These are phyloP conservation scores for Engystomops pustulosus DNA, from an alignment of 2,113 vertebrate species.

Conservation along the genomic window DNA sequence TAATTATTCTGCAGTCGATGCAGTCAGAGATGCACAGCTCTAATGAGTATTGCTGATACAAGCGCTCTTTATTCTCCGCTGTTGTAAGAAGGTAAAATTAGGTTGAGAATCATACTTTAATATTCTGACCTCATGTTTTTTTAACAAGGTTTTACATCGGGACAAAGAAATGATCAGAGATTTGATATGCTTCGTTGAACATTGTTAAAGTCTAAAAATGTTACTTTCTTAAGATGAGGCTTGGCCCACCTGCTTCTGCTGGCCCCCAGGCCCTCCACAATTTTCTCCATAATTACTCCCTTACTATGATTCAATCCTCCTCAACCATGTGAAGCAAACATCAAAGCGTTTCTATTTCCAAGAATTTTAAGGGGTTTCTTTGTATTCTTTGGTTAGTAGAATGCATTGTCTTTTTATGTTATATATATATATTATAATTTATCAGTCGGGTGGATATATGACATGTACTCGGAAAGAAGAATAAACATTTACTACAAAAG, in stretches of 20 bases:
- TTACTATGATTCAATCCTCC: not conserved
- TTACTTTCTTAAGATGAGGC: not conserved
- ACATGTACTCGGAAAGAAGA: too few species aligned
- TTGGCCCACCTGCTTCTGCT: not conserved
- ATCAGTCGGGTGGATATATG: too few species aligned
- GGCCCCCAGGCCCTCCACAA: not conserved
- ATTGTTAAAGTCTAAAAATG: not conserved
- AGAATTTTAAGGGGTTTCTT: not conserved
- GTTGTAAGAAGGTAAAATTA: not conserved
- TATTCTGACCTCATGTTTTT: not conserved
- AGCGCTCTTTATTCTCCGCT: not conserved
- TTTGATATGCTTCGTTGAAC: not conserved
- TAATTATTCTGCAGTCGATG: not conserved
- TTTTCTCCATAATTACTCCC: not conserved
- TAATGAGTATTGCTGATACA: not conserved
- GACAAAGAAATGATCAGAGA: not conserved
- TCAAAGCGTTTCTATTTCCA: not conserved
- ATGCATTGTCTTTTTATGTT: too few species aligned
- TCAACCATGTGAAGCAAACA: not conserved
- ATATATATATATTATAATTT: too few species aligned
- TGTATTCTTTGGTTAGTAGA: too few species aligned
- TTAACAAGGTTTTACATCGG: not conserved
- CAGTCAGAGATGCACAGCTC: not conserved
- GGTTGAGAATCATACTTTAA: not conserved
- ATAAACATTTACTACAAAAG: too few species aligned